Percentiles rank a stretch among this genome's conserved stretches.
These are phyloP conservation scores for Morone chrysops DNA, from an alignment of 2,113 vertebrate species.

Conservation along the genomic window DNA sequence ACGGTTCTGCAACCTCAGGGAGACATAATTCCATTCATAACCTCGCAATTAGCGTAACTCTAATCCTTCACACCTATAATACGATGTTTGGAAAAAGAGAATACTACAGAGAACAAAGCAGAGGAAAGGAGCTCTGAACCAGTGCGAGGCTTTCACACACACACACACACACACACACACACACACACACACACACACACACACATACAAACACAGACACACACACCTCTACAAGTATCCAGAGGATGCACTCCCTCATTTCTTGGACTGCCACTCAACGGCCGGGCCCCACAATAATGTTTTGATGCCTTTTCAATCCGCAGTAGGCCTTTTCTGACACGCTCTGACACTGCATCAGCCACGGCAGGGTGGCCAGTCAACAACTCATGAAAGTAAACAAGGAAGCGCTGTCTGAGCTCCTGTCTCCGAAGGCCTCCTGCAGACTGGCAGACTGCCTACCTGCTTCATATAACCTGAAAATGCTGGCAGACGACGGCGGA, in stretches of 20 bases:
- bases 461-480: conserved; percentile 31
- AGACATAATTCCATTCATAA: conserved; percentile 60
- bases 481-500: conserved; percentile 12
- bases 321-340: conserved; percentile 28
- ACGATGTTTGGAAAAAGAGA: conserved; percentile 39
- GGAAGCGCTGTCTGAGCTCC: conserved; percentile 40
- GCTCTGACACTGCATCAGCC: conserved; percentile 30
- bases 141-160: background rate
- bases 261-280: conserved; percentile 47
- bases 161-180: background rate
- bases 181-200: background rate
- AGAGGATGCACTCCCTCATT: conserved; percentile 13
- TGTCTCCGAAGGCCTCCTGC: conserved; percentile 53
- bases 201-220: background rate
- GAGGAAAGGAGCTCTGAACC: conserved; percentile 10
- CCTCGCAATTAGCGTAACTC: conserved; percentile 54
- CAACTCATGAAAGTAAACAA: conserved; percentile 61
- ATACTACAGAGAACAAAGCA: conserved; percentile 37
- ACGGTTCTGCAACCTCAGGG: conserved; percentile 58
- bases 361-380: conserved; percentile 52
- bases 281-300: conserved; percentile 19
- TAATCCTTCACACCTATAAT: conserved; percentile 70
- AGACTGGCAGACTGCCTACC: conserved; percentile 42
- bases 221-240: conserved; percentile 15
- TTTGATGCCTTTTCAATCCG: conserved; percentile 54